These are phyloP conservation scores for Plagodis pulveraria DNA, from an alignment of 2,888 invertebrate genomes.

Conservation along the genomic window DNA sequence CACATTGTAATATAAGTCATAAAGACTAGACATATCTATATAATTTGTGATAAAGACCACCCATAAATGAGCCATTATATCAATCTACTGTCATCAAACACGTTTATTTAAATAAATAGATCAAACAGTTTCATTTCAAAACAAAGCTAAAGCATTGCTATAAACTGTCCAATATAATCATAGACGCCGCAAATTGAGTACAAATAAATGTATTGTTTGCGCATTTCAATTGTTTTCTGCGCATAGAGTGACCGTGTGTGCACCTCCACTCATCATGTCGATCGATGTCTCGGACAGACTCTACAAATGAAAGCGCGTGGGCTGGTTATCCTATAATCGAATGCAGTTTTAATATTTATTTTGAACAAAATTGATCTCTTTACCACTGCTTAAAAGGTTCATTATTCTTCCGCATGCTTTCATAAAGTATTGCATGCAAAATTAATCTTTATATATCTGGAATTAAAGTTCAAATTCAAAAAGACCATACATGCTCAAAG, in stretches of 20 bases:
- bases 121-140: conserved; percentile 78
- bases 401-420: conserved; percentile 36
- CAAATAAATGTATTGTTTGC: neutral
- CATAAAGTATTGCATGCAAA: conserved; percentile 31
- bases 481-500: conserved; percentile 36
- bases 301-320: conserved; percentile 79
- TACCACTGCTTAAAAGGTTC: conserved; percentile 36
- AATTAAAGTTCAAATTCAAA: conserved; percentile 41
- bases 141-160: conserved; percentile 71
- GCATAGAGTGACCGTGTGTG: conserved; percentile 4
- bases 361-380: conserved; percentile 45
- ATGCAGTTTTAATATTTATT: conserved; percentile 24
- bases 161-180: conserved; percentile 7
- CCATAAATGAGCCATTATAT: conserved; percentile 51
- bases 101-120: conserved; percentile 74
- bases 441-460: conserved; percentile 31
- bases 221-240: conserved; percentile 14
- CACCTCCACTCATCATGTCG: conserved; percentile 17
- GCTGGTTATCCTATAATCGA: conserved; percentile 71
- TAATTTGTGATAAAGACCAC: no score
- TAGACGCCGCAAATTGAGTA: conserved; percentile 2
- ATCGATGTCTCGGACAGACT: conserved; percentile 9
- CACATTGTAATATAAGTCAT: conserved; percentile 3
- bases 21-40: no score
- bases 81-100: conserved; percentile 49